These are phyloP conservation scores for Tenthredo mesomela DNA, from an alignment of 2,888 invertebrate species.

Conservation along the genomic window DNA sequence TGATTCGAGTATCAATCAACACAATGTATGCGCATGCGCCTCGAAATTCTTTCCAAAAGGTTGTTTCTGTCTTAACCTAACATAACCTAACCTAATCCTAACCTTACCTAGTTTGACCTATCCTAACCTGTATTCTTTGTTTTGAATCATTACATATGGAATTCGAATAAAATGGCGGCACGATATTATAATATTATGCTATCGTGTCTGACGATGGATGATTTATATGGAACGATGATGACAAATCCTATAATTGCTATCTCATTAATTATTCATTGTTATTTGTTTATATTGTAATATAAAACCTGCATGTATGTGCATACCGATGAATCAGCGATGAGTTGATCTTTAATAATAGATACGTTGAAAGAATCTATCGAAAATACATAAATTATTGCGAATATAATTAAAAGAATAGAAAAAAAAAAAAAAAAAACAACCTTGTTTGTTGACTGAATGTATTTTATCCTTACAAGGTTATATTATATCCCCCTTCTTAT, in stretches of 20 bases:
- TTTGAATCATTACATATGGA: neutral
- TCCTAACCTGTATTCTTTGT: neutral
- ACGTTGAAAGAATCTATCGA: neutral
- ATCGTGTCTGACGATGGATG: neutral
- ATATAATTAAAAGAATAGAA: neutral
- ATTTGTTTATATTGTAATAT: neutral
- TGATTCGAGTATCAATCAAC: no score
- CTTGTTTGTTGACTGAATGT: neutral
- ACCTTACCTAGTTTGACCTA: neutral
- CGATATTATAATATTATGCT: neutral
- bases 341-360: neutral
- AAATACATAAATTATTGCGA: neutral
- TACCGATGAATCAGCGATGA: neutral
- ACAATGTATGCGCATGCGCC: conserved; percentile 19
- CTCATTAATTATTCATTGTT: conserved; percentile 13
- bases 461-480: neutral
- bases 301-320: neutral
- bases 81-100: neutral
- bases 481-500: no score
- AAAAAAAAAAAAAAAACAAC: no score
- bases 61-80: neutral
- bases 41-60: neutral
- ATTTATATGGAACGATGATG: neutral
- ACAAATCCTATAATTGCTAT: neutral
- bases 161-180: neutral